Base-by-base conservation (phyloP, 2,888 invertebrate genomes). In the Taphrorychus bicolor region DNA sequence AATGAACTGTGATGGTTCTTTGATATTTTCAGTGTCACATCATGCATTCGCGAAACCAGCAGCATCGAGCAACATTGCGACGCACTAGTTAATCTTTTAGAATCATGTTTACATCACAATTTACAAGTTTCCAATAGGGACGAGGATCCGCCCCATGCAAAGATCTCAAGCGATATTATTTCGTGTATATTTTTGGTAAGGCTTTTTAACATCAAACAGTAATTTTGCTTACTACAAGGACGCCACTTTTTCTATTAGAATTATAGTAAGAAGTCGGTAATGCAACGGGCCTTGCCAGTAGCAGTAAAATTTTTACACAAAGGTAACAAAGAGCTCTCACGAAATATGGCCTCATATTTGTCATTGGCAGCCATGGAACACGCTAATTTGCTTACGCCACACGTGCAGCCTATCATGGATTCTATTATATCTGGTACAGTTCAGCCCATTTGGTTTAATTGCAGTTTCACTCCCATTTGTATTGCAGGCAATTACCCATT, bases 91-190 rank as follows among this genome's bases (percentile, higher is more conserved):
- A 88, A 90, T 42, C 83, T 97, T 59, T 84, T 97, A 67, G 93
- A 95, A 84, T 92, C 93, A 24, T 97, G 96, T 78, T 84, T 97
- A 73, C 90, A 92, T 79, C 94, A 96, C 85, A 94, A 94, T 82
- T 85, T 96, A 73, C 92, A 93, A 83, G 92, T 94, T 0, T 84
- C 87, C 24, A 83, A 87, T 18, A 84, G 89, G 74, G 93, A 94
- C 82, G 93, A 93, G 78, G 96, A 97, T 83, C 94, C 96, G 40
- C 96, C 97, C 0, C 97, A 97, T 86, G 95, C 96, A 52, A 97
- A 97, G 84, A 97, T 97, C 78, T 95, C 96, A 17, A 94, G 95
- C 51, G 97, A 97, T 84, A 90, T 97, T 71, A 92, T 97, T 78
- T 95, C 95, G 73, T 95, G 95, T 83, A 91, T 97, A 81, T 97